Base-by-base conservation (phyloP, 2,113 vertebrate species). In the Paramormyrops kingsleyae region DNA sequence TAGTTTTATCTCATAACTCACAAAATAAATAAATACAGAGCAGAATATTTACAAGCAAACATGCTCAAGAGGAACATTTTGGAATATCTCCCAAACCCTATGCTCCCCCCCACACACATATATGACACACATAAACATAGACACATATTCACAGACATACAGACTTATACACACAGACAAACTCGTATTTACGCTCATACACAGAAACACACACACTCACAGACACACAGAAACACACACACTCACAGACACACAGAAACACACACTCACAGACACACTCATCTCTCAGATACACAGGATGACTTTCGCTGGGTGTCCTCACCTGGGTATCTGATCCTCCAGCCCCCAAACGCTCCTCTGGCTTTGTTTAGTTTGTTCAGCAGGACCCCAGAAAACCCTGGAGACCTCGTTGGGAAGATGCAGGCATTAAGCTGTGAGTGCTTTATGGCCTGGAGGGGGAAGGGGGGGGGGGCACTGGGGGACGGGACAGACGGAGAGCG, bases 301-400 rank as follows among this genome's bases (percentile, higher is more conserved):
- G 1, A 42, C 49, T 53, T 89, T 88, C 47, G 6, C 47, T 59
- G 47, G 50, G 21, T 44, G 88, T 89, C 52, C n/a, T 88, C 87
- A 46, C 59, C 24, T 19, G 35, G 10, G 27, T 52, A 53, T 9
- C 74, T 56, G 27, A 49, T 56, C 74, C 27, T 35, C 5, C 46
- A 4, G 35, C 66, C 52, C 31, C 17, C 42, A 77, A 83, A 49
- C 0, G 17, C 31, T 80, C 62, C 53, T 62, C 70, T 17, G 70
- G 70, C 46, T 89, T 89, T 83, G 70, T 83, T 89, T 31, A 83
- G 88, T 56, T 77, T 89, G 74, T 17, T 27, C 44, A 27, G 42
- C 88, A 17, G 17, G 66, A 66, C 46, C 88, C 88, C 31, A 42
- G 74, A 9, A 77, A 83, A 21, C 74, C 74, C 70, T 3, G 9